Evolutionary conservation across 2,113 vertebrate species (phyloP), one percentile per base, ranked within the genome.

Genomic region (Girardinichthys multiradiatus): DNA sequence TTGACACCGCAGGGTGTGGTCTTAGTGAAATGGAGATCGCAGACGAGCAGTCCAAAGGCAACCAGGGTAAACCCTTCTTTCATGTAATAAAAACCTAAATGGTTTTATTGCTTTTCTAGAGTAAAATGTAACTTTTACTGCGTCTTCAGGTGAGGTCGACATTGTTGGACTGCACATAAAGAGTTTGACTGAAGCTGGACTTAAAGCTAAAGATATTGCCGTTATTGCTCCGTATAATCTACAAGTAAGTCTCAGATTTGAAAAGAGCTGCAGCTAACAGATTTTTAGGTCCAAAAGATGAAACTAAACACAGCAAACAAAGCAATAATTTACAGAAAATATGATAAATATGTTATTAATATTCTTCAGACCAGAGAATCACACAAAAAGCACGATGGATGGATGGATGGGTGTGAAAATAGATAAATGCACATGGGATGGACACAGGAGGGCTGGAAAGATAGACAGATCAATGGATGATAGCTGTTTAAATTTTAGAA

Each of bases 191-290:
- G 95, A 94, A 0, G 97, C 96, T 1, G 97, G 98, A 0, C 89
- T 99, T 57, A 95, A 90, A 79, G 94, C 96, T 0, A 90, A 88
- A 60, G 97, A 99, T 85, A 93, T 99, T 0, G 97, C 96, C 0
- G 94, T 99, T 57, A 96, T 99, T 71, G 95, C 98, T 0, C 97
- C 98, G 0, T 99, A 99, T 88, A 99, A 99, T 89, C 94, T 99
- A 7, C 98, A 99, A 94, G 98, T 99, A 85, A 84, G 81, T 63
- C 69, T 10, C 31, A 45, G 19, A 68, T 15, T 6, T 58, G 42
- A 45, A 15, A 45, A 45, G 1, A 26, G 15, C 30, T 63, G 27
- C 33, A 57, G 17, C 8, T 10, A 54, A n/a, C 7, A n/a, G 48
- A 24, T 24, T 8, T 24, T 2, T 11, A 9, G 48, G 9, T 54